These are phyloP conservation scores for Allolobophora icterica DNA, from an alignment of 2,888 invertebrate genomes.

Conservation along the genomic window DNA sequence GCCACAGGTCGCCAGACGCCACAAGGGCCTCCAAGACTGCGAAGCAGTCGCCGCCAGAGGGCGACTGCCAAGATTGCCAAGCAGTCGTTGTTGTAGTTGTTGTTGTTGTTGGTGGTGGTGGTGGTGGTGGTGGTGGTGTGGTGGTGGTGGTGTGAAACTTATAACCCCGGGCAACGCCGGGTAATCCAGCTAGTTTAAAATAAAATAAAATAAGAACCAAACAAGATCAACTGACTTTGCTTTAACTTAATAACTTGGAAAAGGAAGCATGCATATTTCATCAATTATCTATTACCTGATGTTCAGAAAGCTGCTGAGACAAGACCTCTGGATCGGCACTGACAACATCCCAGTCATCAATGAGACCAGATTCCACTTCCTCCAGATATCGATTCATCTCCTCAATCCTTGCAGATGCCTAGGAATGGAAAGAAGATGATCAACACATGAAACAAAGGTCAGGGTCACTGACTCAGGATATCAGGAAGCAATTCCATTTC, in stretches of 20 bases:
- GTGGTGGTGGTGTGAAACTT: too few species aligned
- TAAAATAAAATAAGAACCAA: neutral
- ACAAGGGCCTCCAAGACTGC: too few species aligned
- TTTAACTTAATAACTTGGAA: neutral
- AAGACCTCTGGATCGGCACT: constrained; percentile 63
- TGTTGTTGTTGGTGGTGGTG: too few species aligned
- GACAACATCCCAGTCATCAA: constrained; percentile 60
- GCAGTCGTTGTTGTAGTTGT: too few species aligned
- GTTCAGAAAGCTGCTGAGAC: constrained; percentile 59
- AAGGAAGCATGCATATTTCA: neutral
- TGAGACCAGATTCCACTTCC: constrained; percentile 63
- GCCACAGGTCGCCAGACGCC: too few species aligned
- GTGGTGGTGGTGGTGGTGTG: too few species aligned
- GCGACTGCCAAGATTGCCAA: too few species aligned
- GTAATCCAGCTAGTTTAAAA: too few species aligned
- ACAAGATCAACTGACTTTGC: neutral
- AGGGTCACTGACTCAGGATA: too few species aligned
- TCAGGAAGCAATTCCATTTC: neutral
- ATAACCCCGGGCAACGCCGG: too few species aligned
- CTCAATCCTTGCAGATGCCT: constrained; percentile 49
- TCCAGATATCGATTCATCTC: constrained; percentile 62
- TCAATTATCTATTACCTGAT: constrained; percentile 52
- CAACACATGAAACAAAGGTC: neutral
- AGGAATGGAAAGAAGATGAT: neutral
- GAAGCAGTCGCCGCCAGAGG: too few species aligned